Conservation (phyloP, 2,113 vertebrate genomes). For the Plecotus auritus region DNA sequence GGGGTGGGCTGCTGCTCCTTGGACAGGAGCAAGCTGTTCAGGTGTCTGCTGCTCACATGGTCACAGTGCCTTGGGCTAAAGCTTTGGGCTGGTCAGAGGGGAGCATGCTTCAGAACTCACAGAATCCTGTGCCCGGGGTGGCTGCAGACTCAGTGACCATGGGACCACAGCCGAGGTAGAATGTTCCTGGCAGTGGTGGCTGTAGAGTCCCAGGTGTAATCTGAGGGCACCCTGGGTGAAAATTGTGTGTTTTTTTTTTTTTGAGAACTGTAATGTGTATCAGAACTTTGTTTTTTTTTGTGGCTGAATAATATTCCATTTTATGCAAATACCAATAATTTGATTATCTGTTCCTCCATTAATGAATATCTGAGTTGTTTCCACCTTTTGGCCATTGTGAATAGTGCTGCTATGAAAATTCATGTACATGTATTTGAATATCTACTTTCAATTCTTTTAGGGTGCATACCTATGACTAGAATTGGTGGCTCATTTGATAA, state of each 20-base stretch:
- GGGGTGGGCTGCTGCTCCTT: too few species aligned
- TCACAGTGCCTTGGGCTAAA: too few species aligned
- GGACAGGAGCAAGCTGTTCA: too few species aligned
- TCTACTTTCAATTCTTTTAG: background rate
- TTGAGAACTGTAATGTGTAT: background rate
- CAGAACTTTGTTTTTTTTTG: background rate
- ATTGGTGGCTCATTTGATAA: background rate
- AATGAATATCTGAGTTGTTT: background rate
- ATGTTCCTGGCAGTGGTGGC: too few species aligned
- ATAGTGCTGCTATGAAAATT: background rate
- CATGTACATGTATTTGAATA: background rate
- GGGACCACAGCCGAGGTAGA: too few species aligned
- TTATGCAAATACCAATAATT: background rate
- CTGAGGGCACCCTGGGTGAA: too few species aligned
- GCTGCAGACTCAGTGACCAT: too few species aligned
- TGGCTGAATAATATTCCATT: slow-evolving; percentile 14
- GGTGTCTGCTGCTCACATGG: too few species aligned
- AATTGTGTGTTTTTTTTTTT: background rate
- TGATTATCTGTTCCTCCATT: background rate
- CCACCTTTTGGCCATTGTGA: background rate
- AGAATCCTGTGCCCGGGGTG: too few species aligned
- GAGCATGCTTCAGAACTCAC: too few species aligned
- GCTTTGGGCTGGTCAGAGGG: too few species aligned
- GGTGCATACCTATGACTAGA: background rate
- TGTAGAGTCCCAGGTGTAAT: too few species aligned